Percentiles rank a stretch among this genome's conserved stretches.
Conservation (phyloP, 2,888 invertebrate species). For the Blastobasis lacticolella region DNA sequence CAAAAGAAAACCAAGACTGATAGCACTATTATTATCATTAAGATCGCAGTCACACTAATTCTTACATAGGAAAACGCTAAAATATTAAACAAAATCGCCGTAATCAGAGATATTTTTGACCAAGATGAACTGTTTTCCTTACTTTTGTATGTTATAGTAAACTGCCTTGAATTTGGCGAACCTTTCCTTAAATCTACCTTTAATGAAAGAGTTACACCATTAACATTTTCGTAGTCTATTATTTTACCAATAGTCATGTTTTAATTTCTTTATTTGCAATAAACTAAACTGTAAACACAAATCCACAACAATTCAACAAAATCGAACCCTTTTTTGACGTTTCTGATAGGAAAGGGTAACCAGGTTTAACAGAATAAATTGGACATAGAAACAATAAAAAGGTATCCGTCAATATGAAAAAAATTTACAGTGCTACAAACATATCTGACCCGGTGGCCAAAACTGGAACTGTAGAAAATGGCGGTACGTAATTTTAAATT, state of each 20-base stretch:
- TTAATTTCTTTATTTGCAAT: not conserved
- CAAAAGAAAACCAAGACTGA: conserved; percentile 53
- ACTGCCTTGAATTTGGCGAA: conserved; percentile 45
- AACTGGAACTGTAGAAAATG: no score
- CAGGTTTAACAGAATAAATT: no score
- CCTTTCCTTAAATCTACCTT: conserved; percentile 34
- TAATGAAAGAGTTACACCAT: conserved; percentile 47
- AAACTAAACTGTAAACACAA: no score
- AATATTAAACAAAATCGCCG: conserved; percentile 50
- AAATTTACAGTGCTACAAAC: no score
- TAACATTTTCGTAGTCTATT: conserved; percentile 50
- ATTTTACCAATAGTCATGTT: conserved; percentile 16
- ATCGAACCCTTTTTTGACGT: no score
- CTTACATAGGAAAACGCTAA: conserved; percentile 41
- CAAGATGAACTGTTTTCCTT: conserved; percentile 34
- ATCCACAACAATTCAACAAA: no score
- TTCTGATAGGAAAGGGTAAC: no score
- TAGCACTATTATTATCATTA: conserved; percentile 44
- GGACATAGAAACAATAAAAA: no score
- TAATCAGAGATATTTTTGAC: conserved; percentile 39
- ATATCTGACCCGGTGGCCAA: no score
- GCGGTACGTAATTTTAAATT: no score
- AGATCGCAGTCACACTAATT: conserved; percentile 45
- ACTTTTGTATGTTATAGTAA: conserved; percentile 51
- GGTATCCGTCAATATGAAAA: no score